Evolutionary conservation across 2,888 invertebrate species (phyloP).

Genomic region (Erynnis tages): DNA sequence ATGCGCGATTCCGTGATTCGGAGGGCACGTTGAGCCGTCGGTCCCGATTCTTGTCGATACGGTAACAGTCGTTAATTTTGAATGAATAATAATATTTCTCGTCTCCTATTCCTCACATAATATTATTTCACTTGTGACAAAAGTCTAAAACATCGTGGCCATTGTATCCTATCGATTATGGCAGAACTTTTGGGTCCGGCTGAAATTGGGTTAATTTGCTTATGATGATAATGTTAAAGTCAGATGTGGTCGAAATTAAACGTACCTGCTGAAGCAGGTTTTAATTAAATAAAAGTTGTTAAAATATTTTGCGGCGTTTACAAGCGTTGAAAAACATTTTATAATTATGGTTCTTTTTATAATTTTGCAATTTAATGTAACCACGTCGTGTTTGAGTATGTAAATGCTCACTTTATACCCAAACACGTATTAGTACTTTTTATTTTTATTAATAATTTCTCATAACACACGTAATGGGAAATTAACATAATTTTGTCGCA

Average conservation of each 20-base stretch:
- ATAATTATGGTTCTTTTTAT: background rate
- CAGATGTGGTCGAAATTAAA: constrained; percentile 5
- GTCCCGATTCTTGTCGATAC: too few species aligned
- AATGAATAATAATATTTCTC: too few species aligned
- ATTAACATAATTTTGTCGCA: too few species aligned
- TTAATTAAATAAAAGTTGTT: background rate
- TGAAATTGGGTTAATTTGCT: constrained; percentile 21
- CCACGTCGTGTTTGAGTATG: too few species aligned
- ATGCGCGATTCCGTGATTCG: too few species aligned
- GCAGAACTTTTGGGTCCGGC: constrained; percentile 20
- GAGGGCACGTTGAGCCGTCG: too few species aligned
- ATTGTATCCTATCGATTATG: constrained; percentile 18
- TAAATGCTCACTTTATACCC: too few species aligned
- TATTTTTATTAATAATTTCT: too few species aligned
- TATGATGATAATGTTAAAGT: constrained; percentile 20
- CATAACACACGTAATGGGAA: too few species aligned
- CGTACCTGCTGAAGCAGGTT: background rate
- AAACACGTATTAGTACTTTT: too few species aligned
- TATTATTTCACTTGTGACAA: background rate
- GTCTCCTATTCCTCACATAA: background rate
- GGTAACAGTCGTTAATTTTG: too few species aligned
- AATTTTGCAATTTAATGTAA: too few species aligned
- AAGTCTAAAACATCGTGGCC: background rate
- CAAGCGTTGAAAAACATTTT: background rate
- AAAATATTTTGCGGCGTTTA: background rate